Percentiles rank a stretch among this genome's conserved stretches.
Evolutionary conservation across 2,113 vertebrate species (phyloP).

Genomic region (Varanus salvator): DNA sequence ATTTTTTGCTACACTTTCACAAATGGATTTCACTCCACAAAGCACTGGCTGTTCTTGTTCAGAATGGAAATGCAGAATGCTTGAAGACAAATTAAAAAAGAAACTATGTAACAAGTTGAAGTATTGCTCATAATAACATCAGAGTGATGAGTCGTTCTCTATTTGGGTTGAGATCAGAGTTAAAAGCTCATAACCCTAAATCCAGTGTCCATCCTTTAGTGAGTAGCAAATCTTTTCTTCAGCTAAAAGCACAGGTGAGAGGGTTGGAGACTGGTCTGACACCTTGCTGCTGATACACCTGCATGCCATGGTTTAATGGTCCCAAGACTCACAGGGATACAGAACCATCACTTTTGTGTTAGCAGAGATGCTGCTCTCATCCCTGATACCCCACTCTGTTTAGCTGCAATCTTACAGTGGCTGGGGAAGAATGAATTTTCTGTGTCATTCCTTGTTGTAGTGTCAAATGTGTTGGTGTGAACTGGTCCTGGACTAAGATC

Average conservation of each 20-base stretch:
- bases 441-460: too few relatives aligned
- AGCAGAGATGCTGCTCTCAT: too few relatives aligned
- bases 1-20: background rate
- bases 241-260: background rate
- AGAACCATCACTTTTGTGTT: too few relatives aligned
- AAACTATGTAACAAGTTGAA: background rate
- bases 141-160: background rate
- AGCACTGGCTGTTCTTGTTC: background rate
- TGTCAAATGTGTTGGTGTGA: too few relatives aligned
- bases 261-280: background rate
- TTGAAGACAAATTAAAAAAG: background rate
- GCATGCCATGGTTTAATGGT: too few relatives aligned
- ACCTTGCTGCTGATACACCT: too few relatives aligned
- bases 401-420: too few relatives aligned
- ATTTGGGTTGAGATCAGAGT: background rate
- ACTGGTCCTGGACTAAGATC: too few relatives aligned
- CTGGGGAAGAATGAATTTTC: too few relatives aligned
- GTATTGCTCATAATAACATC: background rate
- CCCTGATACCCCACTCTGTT: too few relatives aligned
- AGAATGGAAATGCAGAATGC: background rate
- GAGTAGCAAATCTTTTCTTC: background rate
- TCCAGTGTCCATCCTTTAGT: background rate
- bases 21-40: background rate
- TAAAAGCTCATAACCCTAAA: background rate
- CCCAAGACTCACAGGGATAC: too few relatives aligned